Evolutionary conservation across 2,888 invertebrate species (phyloP), one percentile per base, ranked within the genome.

Genomic region (Marasmarcha lunaedactyla): DNA sequence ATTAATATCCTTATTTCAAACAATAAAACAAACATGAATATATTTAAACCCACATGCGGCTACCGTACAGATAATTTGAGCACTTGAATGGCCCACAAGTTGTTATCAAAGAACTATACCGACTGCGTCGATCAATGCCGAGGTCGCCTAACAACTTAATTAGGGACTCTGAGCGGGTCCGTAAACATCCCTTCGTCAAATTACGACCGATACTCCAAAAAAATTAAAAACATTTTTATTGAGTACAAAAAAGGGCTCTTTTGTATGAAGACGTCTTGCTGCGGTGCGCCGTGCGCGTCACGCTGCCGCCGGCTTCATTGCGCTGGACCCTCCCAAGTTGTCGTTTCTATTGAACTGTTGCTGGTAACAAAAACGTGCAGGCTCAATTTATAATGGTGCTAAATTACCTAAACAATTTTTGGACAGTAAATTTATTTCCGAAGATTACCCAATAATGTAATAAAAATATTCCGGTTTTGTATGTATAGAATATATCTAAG

Each of bases 211-310:
- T 81, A 79, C 79, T 79, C 76, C 65, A 54, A 76, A 81, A 81
- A 77, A 83, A 77, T 66, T 73, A 79, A 78, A 20, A 77, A 79
- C 77, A 78, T 79, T 81, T 81, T 78, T 81, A 79, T 81, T 76
- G 72, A 70, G 61, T 63, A 79, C 73, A 81, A 81, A 81, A 81
- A 81, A 70, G 62, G 63, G 65, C 68, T 61, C 69, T 71, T 73
- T 77, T 79, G 74, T 77, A 63, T 63, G 58, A 62, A 66, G 74
- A 77, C 72, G 64, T 64, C 78, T 68, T 61, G 73, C 76, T 77
- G 79, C n/a, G n/a, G n/a, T 52, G 71, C 52, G 52, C 26, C 27
- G 35, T 12, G 37, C 15, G n/a, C 15, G 40, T 30, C 30, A 30
- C 20, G 20, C 4, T 20, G 3, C 20, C 20, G 20, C 3, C 30